Percentiles rank a stretch among this genome's conserved stretches.
Evolutionary conservation across 30 jellyfish, hydroid and myxozoan genomes (phyloP).

Genomic region (Haliclystus octoradiatus): DNA sequence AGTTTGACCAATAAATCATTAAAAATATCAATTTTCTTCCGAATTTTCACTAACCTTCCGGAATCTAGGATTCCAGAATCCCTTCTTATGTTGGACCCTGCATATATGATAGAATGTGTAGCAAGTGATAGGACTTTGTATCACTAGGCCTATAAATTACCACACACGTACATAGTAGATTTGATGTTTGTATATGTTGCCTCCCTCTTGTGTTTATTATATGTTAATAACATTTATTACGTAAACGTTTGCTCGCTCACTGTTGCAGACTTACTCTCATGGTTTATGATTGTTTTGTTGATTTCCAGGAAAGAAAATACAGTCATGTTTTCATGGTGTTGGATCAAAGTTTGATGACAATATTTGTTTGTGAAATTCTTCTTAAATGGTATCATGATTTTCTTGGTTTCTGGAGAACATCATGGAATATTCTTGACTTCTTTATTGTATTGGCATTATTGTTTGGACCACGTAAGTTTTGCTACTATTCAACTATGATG

Average conservation of each 20-base stretch:
- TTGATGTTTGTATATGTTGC: not conserved
- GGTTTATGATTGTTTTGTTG: not conserved
- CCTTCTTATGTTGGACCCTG: not conserved
- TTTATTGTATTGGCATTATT: conserved; percentile 56
- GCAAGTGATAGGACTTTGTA: not conserved
- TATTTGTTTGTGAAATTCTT: conserved; percentile 77
- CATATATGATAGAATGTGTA: not conserved
- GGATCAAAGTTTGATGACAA: conserved; percentile 84
- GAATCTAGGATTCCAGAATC: too few species aligned
- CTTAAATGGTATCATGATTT: conserved; percentile 92
- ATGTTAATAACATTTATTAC: not conserved
- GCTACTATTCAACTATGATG: not conserved
- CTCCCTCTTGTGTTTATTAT: not conserved
- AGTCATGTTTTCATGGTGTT: conserved; percentile 54
- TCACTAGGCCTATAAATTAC: not conserved
- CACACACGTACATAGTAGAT: not conserved
- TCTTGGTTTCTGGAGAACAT: conserved; percentile 59
- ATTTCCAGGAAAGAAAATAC: conserved; percentile 53
- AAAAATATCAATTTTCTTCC: too few species aligned
- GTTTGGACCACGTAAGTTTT: conserved; percentile 79
- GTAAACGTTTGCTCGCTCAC: not conserved
- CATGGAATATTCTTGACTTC: conserved; percentile 90
- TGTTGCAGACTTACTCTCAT: not conserved
- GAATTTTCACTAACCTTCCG: too few species aligned
- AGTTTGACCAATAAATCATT: too few species aligned